Base-by-base conservation (phyloP, 2,797 vertebrate genomes). In the Leuciscus waleckii region DNA sequence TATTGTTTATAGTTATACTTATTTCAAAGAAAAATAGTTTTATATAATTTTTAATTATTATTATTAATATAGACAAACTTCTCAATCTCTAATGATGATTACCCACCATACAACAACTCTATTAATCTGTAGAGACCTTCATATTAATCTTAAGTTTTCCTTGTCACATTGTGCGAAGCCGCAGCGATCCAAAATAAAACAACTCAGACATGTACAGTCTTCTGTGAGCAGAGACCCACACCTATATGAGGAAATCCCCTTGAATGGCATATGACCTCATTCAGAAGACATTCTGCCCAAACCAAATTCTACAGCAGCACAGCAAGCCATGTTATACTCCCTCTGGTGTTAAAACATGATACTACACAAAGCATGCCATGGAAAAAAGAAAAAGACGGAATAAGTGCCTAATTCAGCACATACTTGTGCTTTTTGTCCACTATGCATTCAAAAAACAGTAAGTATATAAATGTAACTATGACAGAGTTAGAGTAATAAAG, bases 211-310 rank as follows among this genome's bases (percentile, higher is more conserved):
- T 73, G 2, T 46, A 67, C 51, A 32, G n/a, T 29, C 46, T 74
- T 86, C 81, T 86, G 68, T 46, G 65, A 83, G 79, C 46, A 73
- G 87, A 21, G 80, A 91, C 88, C 92, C 90, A 94, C 93, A 94
- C 93, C 92, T 93, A 90, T 76, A 90, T 93, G 92, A 94, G 91
- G 90, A 94, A 93, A 93, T 92, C 90, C 90, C 90, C 92, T 85
- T 69, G 32, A 92, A 93, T 92, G 91, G 91, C 89, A 92, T 46
- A 94, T 94, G 93, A 94, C 88, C 90, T 95, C 93, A 95, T 89
- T 83, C 86, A 87, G 85, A 81, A 94, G 90, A 91, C 92, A 93
- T 94, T 90, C 79, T 87, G 86, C 88, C 83, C 88, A 93, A 92
- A 90, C 84, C 87, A 89, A 88, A 79, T 87, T 86, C 82, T 70